These are phyloP conservation scores for Cyclopterus lumpus DNA, from an alignment of 2,797 vertebrate genomes.

Conservation along the genomic window DNA sequence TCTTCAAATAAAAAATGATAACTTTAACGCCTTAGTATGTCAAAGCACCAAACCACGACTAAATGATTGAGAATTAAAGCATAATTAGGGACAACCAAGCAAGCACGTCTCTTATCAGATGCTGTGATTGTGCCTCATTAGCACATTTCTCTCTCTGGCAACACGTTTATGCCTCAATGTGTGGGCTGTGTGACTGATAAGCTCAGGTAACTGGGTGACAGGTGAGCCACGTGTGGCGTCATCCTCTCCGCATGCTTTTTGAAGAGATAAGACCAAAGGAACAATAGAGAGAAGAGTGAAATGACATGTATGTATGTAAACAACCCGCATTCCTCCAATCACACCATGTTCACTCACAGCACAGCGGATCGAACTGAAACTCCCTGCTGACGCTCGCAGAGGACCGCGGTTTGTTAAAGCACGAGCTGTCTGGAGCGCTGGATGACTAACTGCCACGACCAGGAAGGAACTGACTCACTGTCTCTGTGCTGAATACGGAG, in stretches of 20 bases:
- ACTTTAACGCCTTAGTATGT: background rate
- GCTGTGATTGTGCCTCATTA: constrained; percentile 4
- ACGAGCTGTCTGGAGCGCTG: constrained; percentile 29
- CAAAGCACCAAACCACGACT: background rate
- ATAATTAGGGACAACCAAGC: background rate
- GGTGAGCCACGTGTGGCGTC: constrained; percentile 10
- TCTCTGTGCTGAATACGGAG: constrained; percentile 49
- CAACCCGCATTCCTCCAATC: background rate
- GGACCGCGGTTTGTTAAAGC: constrained; percentile 24
- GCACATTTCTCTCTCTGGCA: constrained; percentile 5
- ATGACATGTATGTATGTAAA: constrained; percentile 21
- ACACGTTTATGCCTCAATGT: background rate
- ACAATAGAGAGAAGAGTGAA: constrained; percentile 3
- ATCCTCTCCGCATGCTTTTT: background rate
- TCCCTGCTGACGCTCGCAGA: constrained; percentile 2
- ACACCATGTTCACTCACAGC: background rate
- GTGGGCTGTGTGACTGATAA: constrained; percentile 13
- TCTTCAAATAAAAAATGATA: background rate
- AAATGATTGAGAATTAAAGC: constrained; percentile 1
- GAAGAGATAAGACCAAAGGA: constrained; percentile 10
- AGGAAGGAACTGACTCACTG: constrained; percentile 76
- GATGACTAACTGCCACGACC: constrained; percentile 50
- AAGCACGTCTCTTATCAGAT: background rate
- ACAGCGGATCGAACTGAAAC: background rate
- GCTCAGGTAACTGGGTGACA: background rate